phyloP scores from a whole-genome alignment of 1,140 invertebrate genomes.

The Papilio polyxenes region DNA sequence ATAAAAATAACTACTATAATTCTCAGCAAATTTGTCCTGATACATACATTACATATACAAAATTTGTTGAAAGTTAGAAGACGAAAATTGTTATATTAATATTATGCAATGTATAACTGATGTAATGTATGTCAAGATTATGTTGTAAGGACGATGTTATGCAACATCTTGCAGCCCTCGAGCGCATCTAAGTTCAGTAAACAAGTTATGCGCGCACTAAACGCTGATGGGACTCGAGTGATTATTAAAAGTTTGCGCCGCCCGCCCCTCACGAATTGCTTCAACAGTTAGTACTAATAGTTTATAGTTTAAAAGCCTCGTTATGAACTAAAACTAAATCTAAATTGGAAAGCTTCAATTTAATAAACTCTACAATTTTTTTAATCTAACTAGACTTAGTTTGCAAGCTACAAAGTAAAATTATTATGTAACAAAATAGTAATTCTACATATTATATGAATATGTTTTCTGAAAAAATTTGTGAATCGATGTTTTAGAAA shows the following conservation, averaged over 20 bases:
- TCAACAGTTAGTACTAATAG: slow-evolving; percentile 29
- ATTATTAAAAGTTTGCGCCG: slow-evolving; percentile 37
- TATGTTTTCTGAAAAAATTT: too few species aligned
- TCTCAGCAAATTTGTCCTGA: too few species aligned
- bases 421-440: not conserved
- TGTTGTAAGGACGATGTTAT: slow-evolving; percentile 7
- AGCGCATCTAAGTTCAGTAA: slow-evolving; percentile 19
- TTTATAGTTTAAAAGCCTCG: slow-evolving; percentile 36
- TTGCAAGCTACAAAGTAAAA: too few species aligned
- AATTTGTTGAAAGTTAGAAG: too few species aligned
- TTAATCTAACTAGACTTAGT: not conserved
- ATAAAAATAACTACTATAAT: too few species aligned
- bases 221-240: slow-evolving; percentile 37
- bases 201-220: slow-evolving; percentile 32
- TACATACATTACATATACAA: too few species aligned
- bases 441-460: too few species aligned
- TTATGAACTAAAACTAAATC: slow-evolving; percentile 25
- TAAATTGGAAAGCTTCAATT: slow-evolving; percentile 20
- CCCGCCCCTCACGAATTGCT: slow-evolving; percentile 27
- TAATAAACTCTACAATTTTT: not conserved
- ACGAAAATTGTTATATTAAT: not conserved
- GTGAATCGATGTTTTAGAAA: too few species aligned
- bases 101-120: not conserved
- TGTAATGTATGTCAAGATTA: slow-evolving; percentile 13
- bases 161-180: slow-evolving; percentile 19